Conservation (phyloP, 2,113 vertebrate genomes). For the Acrocephalus arundinaceus region DNA sequence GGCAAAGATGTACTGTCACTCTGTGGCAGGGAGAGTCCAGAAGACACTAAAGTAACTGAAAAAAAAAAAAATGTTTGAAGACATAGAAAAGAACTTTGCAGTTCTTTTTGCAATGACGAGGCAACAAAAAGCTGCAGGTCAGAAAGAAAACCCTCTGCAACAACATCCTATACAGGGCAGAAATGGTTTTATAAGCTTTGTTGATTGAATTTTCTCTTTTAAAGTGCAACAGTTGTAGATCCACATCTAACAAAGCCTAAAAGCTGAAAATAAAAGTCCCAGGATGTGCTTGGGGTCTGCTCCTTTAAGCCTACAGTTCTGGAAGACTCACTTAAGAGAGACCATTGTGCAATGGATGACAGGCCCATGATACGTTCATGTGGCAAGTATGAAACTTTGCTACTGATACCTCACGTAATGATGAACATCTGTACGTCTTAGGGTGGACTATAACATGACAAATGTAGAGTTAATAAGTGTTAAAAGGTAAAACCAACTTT, state of each 20-base stretch:
- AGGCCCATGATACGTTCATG: fast-evolving
- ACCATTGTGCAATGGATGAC: not conserved
- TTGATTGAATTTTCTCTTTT: not conserved
- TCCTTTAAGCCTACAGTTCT: not conserved
- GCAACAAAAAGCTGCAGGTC: not conserved
- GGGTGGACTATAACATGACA: not conserved
- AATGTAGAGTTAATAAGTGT: not conserved
- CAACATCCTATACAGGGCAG: not conserved
- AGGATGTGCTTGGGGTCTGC: not conserved
- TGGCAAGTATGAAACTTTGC: not conserved
- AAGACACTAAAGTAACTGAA: not conserved
- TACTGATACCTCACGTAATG: not conserved
- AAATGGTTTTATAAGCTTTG: not conserved
- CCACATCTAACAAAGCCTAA: not conserved
- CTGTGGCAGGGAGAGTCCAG: not conserved
- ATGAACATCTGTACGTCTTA: not conserved
- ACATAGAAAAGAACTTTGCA: not conserved
- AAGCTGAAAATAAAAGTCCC: not conserved
- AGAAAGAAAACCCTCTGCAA: not conserved
- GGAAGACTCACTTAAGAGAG: not conserved
- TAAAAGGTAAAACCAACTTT: not conserved
- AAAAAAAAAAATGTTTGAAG: not conserved
- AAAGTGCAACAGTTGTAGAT: not conserved
- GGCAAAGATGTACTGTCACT: not conserved
- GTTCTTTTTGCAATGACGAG: not conserved